These are phyloP conservation scores for Oscarella lobularis DNA, from an alignment of 37 sponge, comb jelly and placozoan species.

Conservation along the genomic window DNA sequence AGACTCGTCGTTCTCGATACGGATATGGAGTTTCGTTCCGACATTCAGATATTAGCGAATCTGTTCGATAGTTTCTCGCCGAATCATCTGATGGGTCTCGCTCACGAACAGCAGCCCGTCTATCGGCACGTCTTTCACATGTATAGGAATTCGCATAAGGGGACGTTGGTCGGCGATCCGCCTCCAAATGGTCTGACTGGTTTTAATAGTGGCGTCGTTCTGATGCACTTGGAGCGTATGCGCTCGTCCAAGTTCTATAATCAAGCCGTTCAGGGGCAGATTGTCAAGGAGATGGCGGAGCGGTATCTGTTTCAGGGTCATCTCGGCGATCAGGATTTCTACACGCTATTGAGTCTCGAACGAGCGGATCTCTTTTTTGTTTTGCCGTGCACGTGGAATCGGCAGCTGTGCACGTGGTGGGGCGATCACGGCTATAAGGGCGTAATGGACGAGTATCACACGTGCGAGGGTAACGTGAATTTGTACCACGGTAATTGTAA, in stretches of 20 bases:
- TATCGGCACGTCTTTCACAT: constrained; percentile 9
- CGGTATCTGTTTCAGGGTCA: constrained; percentile 10
- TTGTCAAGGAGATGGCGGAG: background rate
- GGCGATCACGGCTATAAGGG: constrained; percentile 10
- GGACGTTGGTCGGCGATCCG: constrained; percentile 10
- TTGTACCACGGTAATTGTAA: constrained; percentile 13
- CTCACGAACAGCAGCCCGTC: constrained; percentile 11
- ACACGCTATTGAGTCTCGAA: constrained; percentile 3
- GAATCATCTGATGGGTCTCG: background rate
- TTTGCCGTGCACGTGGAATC: constrained; percentile 13
- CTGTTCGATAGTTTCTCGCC: constrained; percentile 5
- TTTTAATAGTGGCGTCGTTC: constrained; percentile 10
- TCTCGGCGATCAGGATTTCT: constrained; percentile 15
- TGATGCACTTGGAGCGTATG: constrained; percentile 9
- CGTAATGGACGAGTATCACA: constrained; percentile 5
- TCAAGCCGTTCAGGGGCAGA: background rate
- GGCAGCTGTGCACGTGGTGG: constrained; percentile 17
- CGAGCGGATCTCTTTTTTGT: background rate
- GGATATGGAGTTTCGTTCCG: background rate
- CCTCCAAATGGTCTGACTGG: constrained; percentile 12
- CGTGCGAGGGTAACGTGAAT: constrained; percentile 4
- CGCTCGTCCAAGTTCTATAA: background rate
- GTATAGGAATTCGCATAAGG: constrained; percentile 4
- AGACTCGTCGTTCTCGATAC: background rate
- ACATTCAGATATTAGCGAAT: background rate